Evolutionary conservation across 2,888 invertebrate species (phyloP), one percentile per base, ranked within the genome.

Genomic region (Lithodes maja): DNA sequence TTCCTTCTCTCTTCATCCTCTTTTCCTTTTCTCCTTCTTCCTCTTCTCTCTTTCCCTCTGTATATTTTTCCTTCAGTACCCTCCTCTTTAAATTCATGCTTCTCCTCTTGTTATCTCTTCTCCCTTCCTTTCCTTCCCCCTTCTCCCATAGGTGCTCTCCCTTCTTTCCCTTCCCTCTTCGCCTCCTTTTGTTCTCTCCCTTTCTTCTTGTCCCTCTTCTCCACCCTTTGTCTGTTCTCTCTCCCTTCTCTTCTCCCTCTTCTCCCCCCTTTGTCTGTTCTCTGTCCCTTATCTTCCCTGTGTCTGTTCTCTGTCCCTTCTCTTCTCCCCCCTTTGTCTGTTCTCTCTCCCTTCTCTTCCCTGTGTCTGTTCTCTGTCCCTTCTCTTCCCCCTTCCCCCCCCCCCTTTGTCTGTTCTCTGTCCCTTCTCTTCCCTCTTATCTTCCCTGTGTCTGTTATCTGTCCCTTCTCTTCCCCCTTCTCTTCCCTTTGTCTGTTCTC

Each of bases 121-220:
- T 9, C 33, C 7, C 33, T 33, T n/a, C 75, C 49, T 49, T 75
- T 49, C 49, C 75, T 75, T 9, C 49, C 75, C 49, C 49, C 49
- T 9, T 75, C 75, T 33, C 75, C 49, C 75, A 33, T 33, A 33
- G 33, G 33, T 33, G 33, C 49, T 49, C 49, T 49, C 49, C 49
- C 49, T 49, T 49, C 75, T 77, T 50, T 77, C 77, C 49, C 77
- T 77, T 50, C 49, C 77, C 50, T 12, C 50, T 49, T 77, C 77
- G 12, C 49, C 49, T 50, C 50, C 77, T 77, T 49, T 77, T 50
- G 12, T 50, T 77, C 77, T 77, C 77, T 49, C 77, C 12, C 77
- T 77, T 50, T 49, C 33, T 49, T 50, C 50, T 50, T 49, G 5
- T 7, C n/a, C 54, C 53, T 5, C 3, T n/a, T 3, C 52, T n/a